Conservation (phyloP, 2,113 vertebrate genomes). For the Axis porcinus region DNA sequence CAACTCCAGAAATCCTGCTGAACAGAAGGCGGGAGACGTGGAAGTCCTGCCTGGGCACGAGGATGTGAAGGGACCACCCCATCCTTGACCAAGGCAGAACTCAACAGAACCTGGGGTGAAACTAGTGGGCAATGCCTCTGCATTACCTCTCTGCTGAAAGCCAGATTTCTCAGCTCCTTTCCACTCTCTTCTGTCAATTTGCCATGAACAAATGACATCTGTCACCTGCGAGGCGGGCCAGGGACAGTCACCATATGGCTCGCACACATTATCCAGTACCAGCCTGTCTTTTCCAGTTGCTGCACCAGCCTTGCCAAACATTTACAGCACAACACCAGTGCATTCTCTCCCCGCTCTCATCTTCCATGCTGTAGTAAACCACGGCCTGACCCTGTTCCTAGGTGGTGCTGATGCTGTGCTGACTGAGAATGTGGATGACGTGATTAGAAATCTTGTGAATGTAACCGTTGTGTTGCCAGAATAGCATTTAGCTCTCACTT, state of each 20-base stretch:
- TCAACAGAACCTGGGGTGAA: not conserved
- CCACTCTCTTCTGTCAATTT: conserved; percentile 51
- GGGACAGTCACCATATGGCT: conserved; percentile 47
- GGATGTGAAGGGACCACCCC: not conserved
- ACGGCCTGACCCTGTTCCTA: conserved; percentile 62
- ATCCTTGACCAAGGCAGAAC: not conserved
- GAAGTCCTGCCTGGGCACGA: not conserved
- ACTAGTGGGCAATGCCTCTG: not conserved
- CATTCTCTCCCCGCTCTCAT: conserved; percentile 25
- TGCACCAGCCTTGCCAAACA: conserved; percentile 18
- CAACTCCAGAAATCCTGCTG: not conserved
- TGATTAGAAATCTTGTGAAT: conserved; percentile 72
- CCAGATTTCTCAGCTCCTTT: conserved; percentile 11
- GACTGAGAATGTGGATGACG: conserved; percentile 60
- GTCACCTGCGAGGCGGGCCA: conserved; percentile 52
- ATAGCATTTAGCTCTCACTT: conserved; percentile 66
- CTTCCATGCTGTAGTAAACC: conserved; percentile 61
- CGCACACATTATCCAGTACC: conserved; percentile 5
- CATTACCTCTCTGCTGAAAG: not conserved
- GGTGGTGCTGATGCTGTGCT: conserved; percentile 21
- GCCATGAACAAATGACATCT: conserved; percentile 65
- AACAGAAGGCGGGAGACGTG: not conserved
- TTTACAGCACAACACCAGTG: not conserved
- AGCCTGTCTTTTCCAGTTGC: conserved; percentile 24
- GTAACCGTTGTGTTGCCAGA: conserved; percentile 62